Percentiles rank a stretch among this genome's conserved stretches.
Evolutionary conservation across 1,140 invertebrate species (phyloP).

Genomic region (Aphelenchoides avenae): DNA sequence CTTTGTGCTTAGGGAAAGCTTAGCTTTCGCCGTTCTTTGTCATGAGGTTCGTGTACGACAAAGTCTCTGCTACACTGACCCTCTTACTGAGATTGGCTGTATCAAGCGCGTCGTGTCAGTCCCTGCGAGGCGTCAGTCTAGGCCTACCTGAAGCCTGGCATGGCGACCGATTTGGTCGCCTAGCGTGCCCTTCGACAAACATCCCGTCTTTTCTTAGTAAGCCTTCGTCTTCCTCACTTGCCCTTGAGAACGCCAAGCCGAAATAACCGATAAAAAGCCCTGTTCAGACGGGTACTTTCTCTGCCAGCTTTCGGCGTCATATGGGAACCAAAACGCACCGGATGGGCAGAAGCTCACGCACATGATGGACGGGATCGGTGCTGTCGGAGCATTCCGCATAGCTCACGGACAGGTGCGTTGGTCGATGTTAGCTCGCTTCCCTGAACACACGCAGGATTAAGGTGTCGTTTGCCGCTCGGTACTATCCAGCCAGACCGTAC

Average conservation of each 20-base stretch:
- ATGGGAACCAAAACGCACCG: constrained; percentile 48
- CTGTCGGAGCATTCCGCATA: constrained; percentile 52
- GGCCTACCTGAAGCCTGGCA: constrained; percentile 58
- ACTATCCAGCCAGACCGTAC: constrained; percentile 55
- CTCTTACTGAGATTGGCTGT: no score
- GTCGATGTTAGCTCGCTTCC: no score
- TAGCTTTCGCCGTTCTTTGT: no score
- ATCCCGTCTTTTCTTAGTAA: constrained; percentile 55
- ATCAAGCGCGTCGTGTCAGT: no score
- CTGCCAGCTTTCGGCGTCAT: constrained; percentile 56
- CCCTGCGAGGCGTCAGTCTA: constrained; percentile 43
- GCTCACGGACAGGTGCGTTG: constrained; percentile 52
- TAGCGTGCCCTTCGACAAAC: constrained; percentile 56
- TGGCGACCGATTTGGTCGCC: constrained; percentile 54
- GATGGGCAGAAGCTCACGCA: constrained; percentile 51
- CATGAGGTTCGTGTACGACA: no score
- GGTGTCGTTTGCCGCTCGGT: constrained; percentile 55
- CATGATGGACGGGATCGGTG: constrained; percentile 59
- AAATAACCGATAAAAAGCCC: no score
- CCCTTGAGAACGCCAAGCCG: neutral
- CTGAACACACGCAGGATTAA: no score
- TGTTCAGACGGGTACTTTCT: constrained; percentile 59
- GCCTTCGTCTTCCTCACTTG: neutral
- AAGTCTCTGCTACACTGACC: no score
- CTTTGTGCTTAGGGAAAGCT: no score